phyloP scores from a whole-genome alignment of 2,797 vertebrate genomes.

The Enteromius thamalakanensis region DNA sequence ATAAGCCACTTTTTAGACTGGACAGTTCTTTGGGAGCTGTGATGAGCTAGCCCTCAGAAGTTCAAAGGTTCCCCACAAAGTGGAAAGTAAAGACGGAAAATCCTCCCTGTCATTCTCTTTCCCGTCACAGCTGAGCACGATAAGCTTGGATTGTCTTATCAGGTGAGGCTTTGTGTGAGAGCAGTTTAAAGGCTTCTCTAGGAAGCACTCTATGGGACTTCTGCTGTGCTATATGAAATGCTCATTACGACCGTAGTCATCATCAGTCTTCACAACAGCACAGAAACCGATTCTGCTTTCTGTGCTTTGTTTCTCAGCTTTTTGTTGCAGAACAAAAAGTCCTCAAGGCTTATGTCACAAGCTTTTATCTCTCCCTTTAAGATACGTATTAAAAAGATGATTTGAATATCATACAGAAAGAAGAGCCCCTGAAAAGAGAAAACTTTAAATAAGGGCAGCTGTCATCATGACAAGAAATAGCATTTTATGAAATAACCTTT shows the following conservation, averaged over 20 bases:
- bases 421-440: neutral
- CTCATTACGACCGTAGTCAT: slow-evolving; percentile 36
- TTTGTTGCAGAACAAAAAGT: slow-evolving; percentile 22
- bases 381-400: slow-evolving; percentile 44
- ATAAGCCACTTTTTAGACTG: slow-evolving; percentile 74
- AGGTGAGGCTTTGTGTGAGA: slow-evolving; percentile 69
- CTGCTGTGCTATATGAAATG: slow-evolving; percentile 35
- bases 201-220: slow-evolving; percentile 37
- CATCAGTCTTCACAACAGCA: slow-evolving; percentile 26
- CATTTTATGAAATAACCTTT: slow-evolving; percentile 53
- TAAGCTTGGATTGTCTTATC: slow-evolving; percentile 79
- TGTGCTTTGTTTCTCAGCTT: neutral
- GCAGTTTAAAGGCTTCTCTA: slow-evolving; percentile 49
- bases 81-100: slow-evolving; percentile 62
- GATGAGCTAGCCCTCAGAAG: slow-evolving; percentile 62
- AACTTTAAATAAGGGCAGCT: slow-evolving; percentile 38
- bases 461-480: slow-evolving; percentile 45
- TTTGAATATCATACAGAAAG: slow-evolving; percentile 28
- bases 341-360: neutral
- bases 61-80: slow-evolving; percentile 67
- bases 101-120: slow-evolving; percentile 70
- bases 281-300: slow-evolving; percentile 2
- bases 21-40: slow-evolving; percentile 67
- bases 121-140: slow-evolving; percentile 71
- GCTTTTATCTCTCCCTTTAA: slow-evolving; percentile 34